Base-by-base conservation (phyloP, 2,113 vertebrate genomes). In the Microcebus griseorufus region DNA sequence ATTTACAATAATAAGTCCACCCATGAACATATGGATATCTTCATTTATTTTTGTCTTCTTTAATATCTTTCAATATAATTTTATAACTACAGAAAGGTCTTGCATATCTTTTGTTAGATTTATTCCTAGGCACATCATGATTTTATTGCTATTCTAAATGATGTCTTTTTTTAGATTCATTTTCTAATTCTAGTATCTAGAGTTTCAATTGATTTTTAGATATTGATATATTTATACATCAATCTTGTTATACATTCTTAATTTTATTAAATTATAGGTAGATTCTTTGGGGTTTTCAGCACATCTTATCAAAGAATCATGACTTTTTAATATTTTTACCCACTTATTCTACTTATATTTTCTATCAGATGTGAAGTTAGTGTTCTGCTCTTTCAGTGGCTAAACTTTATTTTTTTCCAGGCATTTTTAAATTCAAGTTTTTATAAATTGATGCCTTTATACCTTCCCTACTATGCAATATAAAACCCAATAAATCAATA, bases 401-500 rank as follows among this genome's bases (percentile, higher is more conserved):
- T 86, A 17, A 67, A 91, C 82, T 82, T 90, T 86, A 65, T 13
- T 64, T 87, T 90, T 92, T 80, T 32, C 18, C 23, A 34, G 32
- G 13, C 25, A 76, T 88, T 82, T 79, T 82, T 88, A 75, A 69
- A 51, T 76, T 75, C 45, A 96, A 83, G n/a, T 53, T 84, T 85
- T 79, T 48, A 9, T 82, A 79, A 78, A 55, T 18, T 75, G 45
- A n/a, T 78, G 20, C 29, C n/a, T 48, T 67, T 78, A 27, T 78
- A 27, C 4, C 10, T 14, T 75, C 27, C 27, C 42, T 93, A 14
- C n/a, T 8, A 37, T 4, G 32, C 11, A 78, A 37, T 32, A 64
- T 45, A 90, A 85, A 72, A 64, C 72, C 48, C 9, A 39, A 39
- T 88, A 34, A 88, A 11, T 70, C 67, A 70, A 18, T n/a, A 70